A percentile compares a stretch with the other conserved stretches of the same genome.
Evolutionary conservation across 2,888 invertebrate species (phyloP).

Genomic region (Megamerina dolium): DNA sequence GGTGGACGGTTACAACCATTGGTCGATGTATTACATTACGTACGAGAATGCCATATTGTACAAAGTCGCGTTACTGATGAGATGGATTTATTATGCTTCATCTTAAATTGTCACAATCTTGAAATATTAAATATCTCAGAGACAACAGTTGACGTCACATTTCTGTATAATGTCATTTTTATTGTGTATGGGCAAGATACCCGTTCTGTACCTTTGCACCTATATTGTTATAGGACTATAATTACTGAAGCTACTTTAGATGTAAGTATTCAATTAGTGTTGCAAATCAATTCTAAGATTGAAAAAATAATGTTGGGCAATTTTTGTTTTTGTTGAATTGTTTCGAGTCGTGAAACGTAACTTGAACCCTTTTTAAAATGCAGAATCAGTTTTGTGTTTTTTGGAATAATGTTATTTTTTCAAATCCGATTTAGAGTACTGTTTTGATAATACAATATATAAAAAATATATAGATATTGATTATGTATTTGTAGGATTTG

Average conservation of each 20-base stretch:
- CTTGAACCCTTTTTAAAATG: no score
- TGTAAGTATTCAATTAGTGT: no score
- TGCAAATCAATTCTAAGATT: no score
- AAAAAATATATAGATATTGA: no score
- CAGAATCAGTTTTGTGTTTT: no score
- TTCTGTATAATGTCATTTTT: background rate
- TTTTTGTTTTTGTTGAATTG: no score
- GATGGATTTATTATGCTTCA: slow-evolving; percentile 2
- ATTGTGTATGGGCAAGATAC: background rate
- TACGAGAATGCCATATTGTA: slow-evolving; percentile 26
- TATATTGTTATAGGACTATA: slow-evolving; percentile 1
- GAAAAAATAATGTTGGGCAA: no score
- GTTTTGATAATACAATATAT: no score
- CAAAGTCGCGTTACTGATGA: slow-evolving; percentile 6
- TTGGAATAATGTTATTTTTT: no score
- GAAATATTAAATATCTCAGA: slow-evolving; percentile 6
- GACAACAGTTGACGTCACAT: background rate
- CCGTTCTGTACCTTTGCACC: slow-evolving; percentile 1
- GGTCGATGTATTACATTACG: slow-evolving; percentile 9
- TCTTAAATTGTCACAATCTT: slow-evolving; percentile 1
- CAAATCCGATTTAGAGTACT: no score
- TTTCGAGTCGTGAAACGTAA: no score
- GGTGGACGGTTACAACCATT: slow-evolving; percentile 15
- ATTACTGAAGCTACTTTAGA: background rate
- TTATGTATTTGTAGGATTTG: no score